Conservation (phyloP, 2,888 invertebrate genomes). For the Mesochorus sp. region DNA sequence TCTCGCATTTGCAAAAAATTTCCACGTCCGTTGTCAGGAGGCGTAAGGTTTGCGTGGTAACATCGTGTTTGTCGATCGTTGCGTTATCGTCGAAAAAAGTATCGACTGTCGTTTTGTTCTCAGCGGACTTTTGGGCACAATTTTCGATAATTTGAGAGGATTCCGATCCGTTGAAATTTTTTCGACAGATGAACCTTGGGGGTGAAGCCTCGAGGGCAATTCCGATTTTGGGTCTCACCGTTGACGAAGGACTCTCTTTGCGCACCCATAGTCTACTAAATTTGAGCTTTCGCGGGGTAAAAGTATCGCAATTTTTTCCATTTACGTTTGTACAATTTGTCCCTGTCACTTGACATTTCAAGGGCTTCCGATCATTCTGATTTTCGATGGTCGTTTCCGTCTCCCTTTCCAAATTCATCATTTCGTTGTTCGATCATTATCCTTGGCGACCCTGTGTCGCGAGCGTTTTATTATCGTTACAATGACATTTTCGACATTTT, state of each 20-base stretch:
- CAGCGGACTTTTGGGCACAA: too few relatives aligned
- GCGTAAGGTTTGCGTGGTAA: slow-evolving; percentile 17
- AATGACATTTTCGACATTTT: slow-evolving; percentile 26
- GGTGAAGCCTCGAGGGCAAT: background rate
- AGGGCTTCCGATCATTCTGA: background rate
- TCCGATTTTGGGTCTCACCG: background rate
- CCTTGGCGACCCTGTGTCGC: background rate
- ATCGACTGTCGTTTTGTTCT: too few relatives aligned
- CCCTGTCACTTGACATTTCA: background rate
- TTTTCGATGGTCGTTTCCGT: background rate
- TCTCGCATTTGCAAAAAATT: slow-evolving; percentile 33
- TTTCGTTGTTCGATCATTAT: slow-evolving; percentile 18
- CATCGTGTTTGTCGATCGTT: slow-evolving; percentile 16
- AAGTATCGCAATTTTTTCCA: background rate
- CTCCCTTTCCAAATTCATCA: background rate
- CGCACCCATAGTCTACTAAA: slow-evolving; percentile 35
- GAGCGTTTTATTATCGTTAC: background rate
- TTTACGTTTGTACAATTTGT: background rate
- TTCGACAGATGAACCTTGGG: background rate
- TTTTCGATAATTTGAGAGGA: too few relatives aligned
- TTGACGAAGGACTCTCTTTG: background rate
- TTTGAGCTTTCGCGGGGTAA: slow-evolving; percentile 12
- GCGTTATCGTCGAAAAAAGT: background rate
- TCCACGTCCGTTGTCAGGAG: background rate
- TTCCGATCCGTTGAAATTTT: background rate